Conservation (phyloP, 1,140 invertebrate genomes). For the Bombus affinis region DNA sequence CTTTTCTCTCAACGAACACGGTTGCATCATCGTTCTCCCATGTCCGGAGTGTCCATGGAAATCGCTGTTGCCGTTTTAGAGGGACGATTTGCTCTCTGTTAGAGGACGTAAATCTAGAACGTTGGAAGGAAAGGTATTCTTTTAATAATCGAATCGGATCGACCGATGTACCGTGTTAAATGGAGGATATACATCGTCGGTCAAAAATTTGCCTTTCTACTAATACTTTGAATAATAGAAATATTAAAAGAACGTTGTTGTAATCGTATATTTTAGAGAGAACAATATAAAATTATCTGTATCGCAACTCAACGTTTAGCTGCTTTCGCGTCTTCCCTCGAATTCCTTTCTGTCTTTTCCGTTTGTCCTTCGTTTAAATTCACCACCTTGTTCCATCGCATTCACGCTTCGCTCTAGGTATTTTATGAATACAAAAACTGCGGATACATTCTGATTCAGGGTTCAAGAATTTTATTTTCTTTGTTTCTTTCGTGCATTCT, state of each 20-base stretch:
- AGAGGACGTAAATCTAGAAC: neutral
- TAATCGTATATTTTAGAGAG: neutral
- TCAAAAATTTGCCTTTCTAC: neutral
- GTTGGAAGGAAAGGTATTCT: neutral
- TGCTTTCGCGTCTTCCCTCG: neutral
- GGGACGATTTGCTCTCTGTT: neutral
- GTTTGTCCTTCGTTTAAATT: neutral
- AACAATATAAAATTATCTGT: neutral
- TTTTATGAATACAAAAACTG: slow-evolving; percentile 28
- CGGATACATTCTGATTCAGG: slow-evolving; percentile 20
- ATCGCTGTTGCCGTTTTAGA: neutral
- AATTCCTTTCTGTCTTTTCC: neutral
- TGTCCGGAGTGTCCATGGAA: neutral
- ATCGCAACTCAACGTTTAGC: neutral
- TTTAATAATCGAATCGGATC: neutral
- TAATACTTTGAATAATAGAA: neutral
- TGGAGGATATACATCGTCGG: rapidly evolving
- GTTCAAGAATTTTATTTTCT: slow-evolving; percentile 12
- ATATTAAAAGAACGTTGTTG: neutral
- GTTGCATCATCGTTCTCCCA: neutral
- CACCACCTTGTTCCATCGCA: slow-evolving; percentile 5
- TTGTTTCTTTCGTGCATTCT: neutral
- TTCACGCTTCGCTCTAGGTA: slow-evolving; percentile 5
- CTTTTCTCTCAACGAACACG: neutral
- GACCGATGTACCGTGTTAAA: neutral